Percentiles rank a stretch among this genome's conserved stretches.
These are phyloP conservation scores for Chionoecetes opilio DNA, from an alignment of 1,140 invertebrate species.

Conservation along the genomic window DNA sequence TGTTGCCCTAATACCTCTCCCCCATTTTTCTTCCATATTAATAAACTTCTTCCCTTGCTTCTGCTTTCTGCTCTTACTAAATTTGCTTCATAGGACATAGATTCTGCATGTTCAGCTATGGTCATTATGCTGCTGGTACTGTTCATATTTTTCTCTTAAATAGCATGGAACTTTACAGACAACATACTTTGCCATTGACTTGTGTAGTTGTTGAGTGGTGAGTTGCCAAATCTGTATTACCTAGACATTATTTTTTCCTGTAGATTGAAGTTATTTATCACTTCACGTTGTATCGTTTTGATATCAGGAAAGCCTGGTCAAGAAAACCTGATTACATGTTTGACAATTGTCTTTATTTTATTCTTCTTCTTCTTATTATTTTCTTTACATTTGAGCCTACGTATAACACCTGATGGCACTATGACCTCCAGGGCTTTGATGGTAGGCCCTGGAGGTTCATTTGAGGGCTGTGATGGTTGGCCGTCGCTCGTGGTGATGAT, in stretches of 20 bases:
- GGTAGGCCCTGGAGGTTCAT: no score
- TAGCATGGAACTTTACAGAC: neutral
- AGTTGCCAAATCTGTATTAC: neutral
- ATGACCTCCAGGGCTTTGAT: no score
- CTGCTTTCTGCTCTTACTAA: conserved; percentile 13
- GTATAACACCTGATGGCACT: no score
- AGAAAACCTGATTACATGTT: neutral
- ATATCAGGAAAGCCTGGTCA: neutral
- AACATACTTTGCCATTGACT: neutral
- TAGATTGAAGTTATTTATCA: neutral
- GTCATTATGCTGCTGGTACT: neutral
- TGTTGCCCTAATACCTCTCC: conserved; percentile 15
- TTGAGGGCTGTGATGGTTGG: no score
- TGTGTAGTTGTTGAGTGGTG: neutral
- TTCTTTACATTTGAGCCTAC: no score
- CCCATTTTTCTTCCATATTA: neutral
- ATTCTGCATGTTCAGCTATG: neutral
- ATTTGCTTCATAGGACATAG: neutral
- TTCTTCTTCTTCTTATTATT: no score
- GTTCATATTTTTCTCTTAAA: neutral
- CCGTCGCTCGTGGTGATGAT: no score
- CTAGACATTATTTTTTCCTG: neutral
- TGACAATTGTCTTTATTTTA: no score
- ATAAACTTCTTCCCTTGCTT: neutral
- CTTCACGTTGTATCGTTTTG: neutral